Evolutionary conservation across 2,888 invertebrate species (phyloP).

Genomic region (Polyommatus iphigenia): DNA sequence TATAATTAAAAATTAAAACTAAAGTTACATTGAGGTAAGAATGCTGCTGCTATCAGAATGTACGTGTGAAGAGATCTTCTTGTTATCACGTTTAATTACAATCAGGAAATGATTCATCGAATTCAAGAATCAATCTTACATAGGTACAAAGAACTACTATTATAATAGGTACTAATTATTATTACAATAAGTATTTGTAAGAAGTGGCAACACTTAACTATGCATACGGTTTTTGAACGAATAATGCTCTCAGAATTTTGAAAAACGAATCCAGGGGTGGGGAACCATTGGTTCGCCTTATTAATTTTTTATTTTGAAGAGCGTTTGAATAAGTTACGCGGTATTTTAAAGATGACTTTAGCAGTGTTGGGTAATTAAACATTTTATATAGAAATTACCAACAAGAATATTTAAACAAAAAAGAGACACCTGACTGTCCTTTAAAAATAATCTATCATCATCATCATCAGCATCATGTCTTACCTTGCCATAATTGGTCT

Average conservation of each 20-base stretch:
- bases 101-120: constrained; percentile 9
- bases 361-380: background rate
- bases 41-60: background rate
- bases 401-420: background rate
- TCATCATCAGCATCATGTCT: constrained; percentile 41
- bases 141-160: too few species aligned
- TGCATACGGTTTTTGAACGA: background rate
- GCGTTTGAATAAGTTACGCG: background rate
- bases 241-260: background rate
- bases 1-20: too few species aligned
- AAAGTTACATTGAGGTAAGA: too few species aligned
- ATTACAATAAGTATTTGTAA: background rate
- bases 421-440: background rate
- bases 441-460: background rate
- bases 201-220: background rate
- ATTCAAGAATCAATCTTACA: background rate
- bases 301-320: background rate
- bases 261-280: background rate
- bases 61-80: constrained; percentile 8
- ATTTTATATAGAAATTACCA: background rate
- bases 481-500: constrained; percentile 94
- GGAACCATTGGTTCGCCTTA: background rate
- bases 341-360: background rate
- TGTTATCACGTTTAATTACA: background rate
- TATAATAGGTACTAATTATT: too few species aligned